Conservation (phyloP, 2,113 vertebrate genomes). For the Dascyllus trimaculatus region DNA sequence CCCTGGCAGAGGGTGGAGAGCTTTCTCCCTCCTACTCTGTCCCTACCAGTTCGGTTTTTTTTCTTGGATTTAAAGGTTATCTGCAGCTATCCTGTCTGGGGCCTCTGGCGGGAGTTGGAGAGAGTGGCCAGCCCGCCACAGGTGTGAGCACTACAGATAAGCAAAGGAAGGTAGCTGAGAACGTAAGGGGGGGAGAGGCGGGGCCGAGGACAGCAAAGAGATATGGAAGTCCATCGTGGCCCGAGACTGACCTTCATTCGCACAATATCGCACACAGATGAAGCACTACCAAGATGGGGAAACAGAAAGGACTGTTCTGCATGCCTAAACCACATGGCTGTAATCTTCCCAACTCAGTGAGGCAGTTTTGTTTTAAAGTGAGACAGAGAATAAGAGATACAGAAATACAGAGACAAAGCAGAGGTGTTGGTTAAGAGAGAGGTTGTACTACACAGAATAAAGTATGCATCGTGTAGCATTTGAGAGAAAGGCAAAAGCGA, state of each 20-base stretch:
- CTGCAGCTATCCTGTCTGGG: constrained; percentile 76
- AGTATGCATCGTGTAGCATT: constrained; percentile 52
- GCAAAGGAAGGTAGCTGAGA: constrained; percentile 38
- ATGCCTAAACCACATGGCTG: constrained; percentile 24
- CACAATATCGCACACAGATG: constrained; percentile 34
- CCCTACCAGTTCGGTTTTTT: constrained; percentile 41
- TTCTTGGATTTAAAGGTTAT: constrained; percentile 82
- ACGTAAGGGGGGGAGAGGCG: constrained; percentile 20
- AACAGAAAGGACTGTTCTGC: constrained; percentile 46
- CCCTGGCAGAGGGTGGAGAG: constrained; percentile 49
- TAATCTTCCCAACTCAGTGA: constrained; percentile 36
- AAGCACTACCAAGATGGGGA: constrained; percentile 24
- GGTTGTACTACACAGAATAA: constrained; percentile 24
- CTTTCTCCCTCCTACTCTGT: constrained; percentile 34
- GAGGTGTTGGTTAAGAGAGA: background rate
- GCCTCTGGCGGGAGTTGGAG: constrained; percentile 61
- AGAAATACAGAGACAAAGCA: constrained; percentile 6
- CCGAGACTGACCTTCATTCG: constrained; percentile 57
- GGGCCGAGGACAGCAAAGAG: constrained; percentile 49
- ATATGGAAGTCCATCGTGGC: constrained; percentile 49
- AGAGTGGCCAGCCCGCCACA: constrained; percentile 64
- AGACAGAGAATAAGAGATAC: background rate
- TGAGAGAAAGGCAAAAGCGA: constrained; percentile 26
- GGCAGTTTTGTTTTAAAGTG: background rate
- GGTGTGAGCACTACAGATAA: constrained; percentile 79